Evolutionary conservation across 2,797 vertebrate genomes (phyloP), one percentile per base, ranked within the genome.

Genomic region (Nyctalus aviator): DNA sequence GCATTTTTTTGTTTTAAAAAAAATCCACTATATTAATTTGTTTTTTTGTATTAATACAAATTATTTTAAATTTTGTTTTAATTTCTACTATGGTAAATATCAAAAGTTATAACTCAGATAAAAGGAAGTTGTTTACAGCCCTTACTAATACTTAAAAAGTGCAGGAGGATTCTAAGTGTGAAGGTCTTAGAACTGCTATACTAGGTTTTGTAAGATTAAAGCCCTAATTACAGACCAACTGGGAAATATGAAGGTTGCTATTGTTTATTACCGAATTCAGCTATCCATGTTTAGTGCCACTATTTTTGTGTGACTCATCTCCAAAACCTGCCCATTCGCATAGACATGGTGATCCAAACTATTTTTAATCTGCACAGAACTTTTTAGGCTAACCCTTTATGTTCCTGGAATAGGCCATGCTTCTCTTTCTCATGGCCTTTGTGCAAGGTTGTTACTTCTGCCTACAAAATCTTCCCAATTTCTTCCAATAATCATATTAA

Each of bases 141-240:
- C 48, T 88, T 73, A 57, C 12, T 41, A 81, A 66, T 75, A 75
- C 37, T 79, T 87, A 62, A 87, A 87, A 95, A 87, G 10, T 84
- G 4, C 53, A 84, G 69, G 78, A 90, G 41, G 3, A 3, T 87
- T 50, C 41, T 72, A 18, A 94, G 30, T 92, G 35, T 73, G 30
- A 69, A 81, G 44, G 69, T 57, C 35, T 68, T 30, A 79, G 69
- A 91, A 83, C 27, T 62, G 11, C 53, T 95, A 27, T 30, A 10
- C 13, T 69, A 79, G 17, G 6, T 72, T 69, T 90, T 90, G 32
- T 77, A 72, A 77, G 76, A 64, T 84, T 78, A 94, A 95, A 81
- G 37, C n/a, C 23, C 17, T 92, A 73, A 64, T 68, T 32, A 84
- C 46, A 88, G 62, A 78, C 48, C 32, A 85, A 85, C 25, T 48